A percentile compares a stretch with the other conserved stretches of the same genome.
Conservation (phyloP, 2,797 vertebrate species). For the Silurus lanzhouensis region DNA sequence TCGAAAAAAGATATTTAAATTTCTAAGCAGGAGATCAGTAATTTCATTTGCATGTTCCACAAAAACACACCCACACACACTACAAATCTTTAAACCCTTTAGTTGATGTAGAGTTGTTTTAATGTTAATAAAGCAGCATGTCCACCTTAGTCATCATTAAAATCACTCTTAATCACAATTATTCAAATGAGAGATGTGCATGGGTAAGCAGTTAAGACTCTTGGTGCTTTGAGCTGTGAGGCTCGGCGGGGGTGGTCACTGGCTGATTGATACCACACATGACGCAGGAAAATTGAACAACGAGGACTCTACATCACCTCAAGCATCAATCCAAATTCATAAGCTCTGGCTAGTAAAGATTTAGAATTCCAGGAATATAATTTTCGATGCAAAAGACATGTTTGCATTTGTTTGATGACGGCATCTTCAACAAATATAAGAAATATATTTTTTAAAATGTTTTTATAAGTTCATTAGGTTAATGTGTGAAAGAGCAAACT, state of each 20-base stretch:
- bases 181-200: conserved; percentile 24
- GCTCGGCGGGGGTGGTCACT: conserved; percentile 38
- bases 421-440: not conserved
- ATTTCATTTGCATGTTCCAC: not conserved
- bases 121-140: conserved; percentile 23
- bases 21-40: not conserved
- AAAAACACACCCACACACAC: conserved; percentile 7
- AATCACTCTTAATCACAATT: conserved; percentile 15
- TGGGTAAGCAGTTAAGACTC: conserved; percentile 21
- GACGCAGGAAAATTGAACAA: conserved; percentile 38
- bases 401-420: not conserved
- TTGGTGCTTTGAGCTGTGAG: conserved; percentile 24
- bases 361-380: not conserved
- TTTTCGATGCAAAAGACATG: conserved; percentile 9
- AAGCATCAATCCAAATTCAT: conserved; percentile 26
- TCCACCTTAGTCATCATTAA: conserved; percentile 41
- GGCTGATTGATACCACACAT: conserved; percentile 36
- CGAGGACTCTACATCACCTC: conserved; percentile 33
- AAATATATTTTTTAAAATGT: not conserved
- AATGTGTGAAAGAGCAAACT: not conserved
- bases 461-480: too few relatives aligned
- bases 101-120: not conserved
- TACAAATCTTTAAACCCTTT: not conserved
- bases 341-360: conserved; percentile 19
- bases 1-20: too few relatives aligned